Base-by-base conservation (phyloP, 1,140 invertebrate species). In the Heterodera carotae region DNA sequence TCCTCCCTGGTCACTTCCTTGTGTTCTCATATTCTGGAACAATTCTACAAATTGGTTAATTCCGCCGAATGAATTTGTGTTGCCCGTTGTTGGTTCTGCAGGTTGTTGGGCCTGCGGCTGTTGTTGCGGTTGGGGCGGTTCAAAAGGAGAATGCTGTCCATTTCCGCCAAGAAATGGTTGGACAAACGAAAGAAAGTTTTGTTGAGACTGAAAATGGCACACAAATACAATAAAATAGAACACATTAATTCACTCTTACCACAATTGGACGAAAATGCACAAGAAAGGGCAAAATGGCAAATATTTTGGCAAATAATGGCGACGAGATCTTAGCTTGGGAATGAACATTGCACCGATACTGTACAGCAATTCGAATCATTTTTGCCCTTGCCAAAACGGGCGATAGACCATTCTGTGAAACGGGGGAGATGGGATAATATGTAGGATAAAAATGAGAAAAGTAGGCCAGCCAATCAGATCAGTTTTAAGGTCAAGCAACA, bases 21-120 rank as follows among this genome's bases (percentile, higher is more conserved):
- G 25, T 10, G 53, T 34, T 39, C 53, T 22, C 48, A 71, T 33
- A 34, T 64, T 74, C 34, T 74, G 18, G 39, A 74, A 74, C 56
- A 74, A 62, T 74, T 74, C 72, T 33, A 74, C 53, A 36, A 74
- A 74, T 74, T 74, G 72, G 27, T 56, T 56, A 74, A 74, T 74
- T 27, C 53, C 53, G 59, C 72, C 72, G 64, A 59, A 36, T 31
- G 56, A 29, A 48, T 48, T 33, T 56, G 31, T n/a, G 33, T 71
- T 33, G 22, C 59, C 31, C 59, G 7, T 6, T 7, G 69, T n/a
- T n/a, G 53, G 53, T 27, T 69, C 33, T 22, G 39, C 48, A 72
- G 31, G 22, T 60, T 60, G 56, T n/a, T 74, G 25, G 22, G 36
- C 59, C 31, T 56, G 64, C 15, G n/a, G 53, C 36, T 53, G 71